Evolutionary conservation across 2,888 invertebrate genomes (phyloP), one percentile per base, ranked within the genome.

Genomic region (Metopia argyrocephala): DNA sequence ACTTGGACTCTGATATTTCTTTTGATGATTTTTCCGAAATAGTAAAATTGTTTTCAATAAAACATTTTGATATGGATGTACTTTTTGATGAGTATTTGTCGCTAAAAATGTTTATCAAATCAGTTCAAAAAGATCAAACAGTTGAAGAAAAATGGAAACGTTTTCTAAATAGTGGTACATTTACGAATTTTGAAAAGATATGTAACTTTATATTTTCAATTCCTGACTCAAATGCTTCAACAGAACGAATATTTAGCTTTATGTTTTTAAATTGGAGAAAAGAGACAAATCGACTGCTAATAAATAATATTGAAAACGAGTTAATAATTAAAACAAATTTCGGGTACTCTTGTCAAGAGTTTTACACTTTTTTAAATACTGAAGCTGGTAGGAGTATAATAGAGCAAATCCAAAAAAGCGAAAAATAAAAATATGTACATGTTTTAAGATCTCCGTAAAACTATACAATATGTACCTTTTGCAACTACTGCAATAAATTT

Each of bases 51-150:
- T 64, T 50, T 27, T 52, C 9, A 52, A 65, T 64, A 45, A 54
- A 66, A 45, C 54, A 27, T 46, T 27, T 57, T 57, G 27, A 57
- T 57, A 38, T 57, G 9, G 57, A 69, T 69, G n/a, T 69, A 1
- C 15, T 46, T n/a, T 56, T 57, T 57, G 23, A 69, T 57, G 66
- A 54, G 20, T 65, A 50, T 27, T 6, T 28, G 15, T 18, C 15
- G 18, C 52, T 65, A 7, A 65, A 52, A 25, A 25, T 48, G 25
- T 65, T 65, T 65, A n/a, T 21, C 54, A 27, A 54, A 15, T 31
- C n/a, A 31, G 52, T 38, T 20, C 20, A 54, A 54, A 54, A 23
- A 66, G 54, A 66, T 21, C 31, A 20, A 21, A 50, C 54, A 20
- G 50, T 50, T 28, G 65, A 27, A 5, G 28, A 50, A 18, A 65